phyloP scores from a whole-genome alignment of 2,888 invertebrate genomes.

The Pteria penguin region DNA sequence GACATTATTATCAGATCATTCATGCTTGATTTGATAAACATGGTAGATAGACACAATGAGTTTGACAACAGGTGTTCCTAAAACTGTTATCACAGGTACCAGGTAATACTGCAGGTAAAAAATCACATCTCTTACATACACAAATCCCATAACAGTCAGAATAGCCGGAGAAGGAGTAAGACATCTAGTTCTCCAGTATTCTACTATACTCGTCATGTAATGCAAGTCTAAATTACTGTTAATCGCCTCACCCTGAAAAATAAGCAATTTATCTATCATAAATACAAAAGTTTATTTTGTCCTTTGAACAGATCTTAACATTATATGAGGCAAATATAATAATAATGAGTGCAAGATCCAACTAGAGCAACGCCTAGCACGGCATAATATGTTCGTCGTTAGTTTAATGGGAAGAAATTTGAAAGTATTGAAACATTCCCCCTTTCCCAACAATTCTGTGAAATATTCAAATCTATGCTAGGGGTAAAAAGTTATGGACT shows the following conservation, averaged over 20 bases:
- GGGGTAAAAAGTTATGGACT: no score
- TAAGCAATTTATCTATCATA: neutral
- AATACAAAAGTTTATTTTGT: no score
- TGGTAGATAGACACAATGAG: conserved; percentile 65
- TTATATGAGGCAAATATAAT: no score
- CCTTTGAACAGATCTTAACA: no score
- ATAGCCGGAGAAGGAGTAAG: conserved; percentile 70
- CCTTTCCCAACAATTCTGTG: no score
- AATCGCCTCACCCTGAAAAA: conserved; percentile 69
- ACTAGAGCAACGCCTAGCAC: no score
- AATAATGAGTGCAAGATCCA: no score
- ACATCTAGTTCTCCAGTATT: conserved; percentile 73
- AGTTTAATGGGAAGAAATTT: no score
- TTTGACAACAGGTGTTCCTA: conserved; percentile 72
- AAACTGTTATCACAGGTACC: conserved; percentile 72
- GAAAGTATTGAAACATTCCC: no score
- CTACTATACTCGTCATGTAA: conserved; percentile 58
- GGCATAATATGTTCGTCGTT: no score
- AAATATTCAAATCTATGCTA: no score
- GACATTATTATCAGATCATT: no score
- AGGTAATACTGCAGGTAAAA: conserved; percentile 77
- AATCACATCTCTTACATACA: conserved; percentile 70
- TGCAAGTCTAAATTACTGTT: conserved; percentile 58
- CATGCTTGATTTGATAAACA: neutral
- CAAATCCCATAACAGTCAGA: conserved; percentile 67